Percentiles rank a stretch among this genome's conserved stretches.
These are phyloP conservation scores for Dasyurus viverrinus DNA, from an alignment of 2,113 vertebrate genomes.

Conservation along the genomic window DNA sequence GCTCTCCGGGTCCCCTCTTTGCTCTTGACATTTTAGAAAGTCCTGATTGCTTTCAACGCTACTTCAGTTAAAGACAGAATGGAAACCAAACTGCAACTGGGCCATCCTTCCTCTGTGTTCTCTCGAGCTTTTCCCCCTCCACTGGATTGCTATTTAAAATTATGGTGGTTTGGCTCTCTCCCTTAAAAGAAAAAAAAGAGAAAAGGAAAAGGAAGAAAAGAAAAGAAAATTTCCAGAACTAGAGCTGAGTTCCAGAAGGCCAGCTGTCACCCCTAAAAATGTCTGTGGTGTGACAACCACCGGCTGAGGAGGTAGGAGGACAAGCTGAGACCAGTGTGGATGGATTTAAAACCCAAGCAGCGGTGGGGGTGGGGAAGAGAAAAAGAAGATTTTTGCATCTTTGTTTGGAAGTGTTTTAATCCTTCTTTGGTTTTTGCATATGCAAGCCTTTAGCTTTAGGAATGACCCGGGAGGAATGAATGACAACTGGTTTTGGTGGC, in stretches of 20 bases:
- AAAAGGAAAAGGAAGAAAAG: conserved; percentile 47
- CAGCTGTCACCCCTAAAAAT: conserved; percentile 80
- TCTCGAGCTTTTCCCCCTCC: conserved; percentile 23
- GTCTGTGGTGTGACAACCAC: conserved; percentile 74
- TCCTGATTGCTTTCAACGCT: background rate
- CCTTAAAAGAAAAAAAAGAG: conserved; percentile 68
- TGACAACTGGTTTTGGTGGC: background rate
- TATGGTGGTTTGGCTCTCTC: conserved; percentile 69
- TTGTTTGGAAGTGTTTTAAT: background rate
- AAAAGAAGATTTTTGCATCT: background rate
- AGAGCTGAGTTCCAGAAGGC: conserved; percentile 64
- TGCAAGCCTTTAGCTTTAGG: background rate
- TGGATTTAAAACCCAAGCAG: conserved; percentile 47
- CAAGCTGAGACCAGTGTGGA: conserved; percentile 62
- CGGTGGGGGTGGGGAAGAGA: background rate
- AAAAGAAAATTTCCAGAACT: conserved; percentile 69
- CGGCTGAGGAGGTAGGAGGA: conserved; percentile 65
- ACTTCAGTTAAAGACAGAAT: background rate
- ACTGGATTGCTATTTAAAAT: conserved; percentile 74
- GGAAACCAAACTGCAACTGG: background rate
- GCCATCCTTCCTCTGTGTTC: conserved; percentile 4
- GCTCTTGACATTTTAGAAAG: background rate
- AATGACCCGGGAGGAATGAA: background rate
- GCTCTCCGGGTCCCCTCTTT: background rate
- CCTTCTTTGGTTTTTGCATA: background rate